Evolutionary conservation across 2,797 vertebrate species (phyloP), one percentile per base, ranked within the genome.

Genomic region (Enteromius afrohamiltoni): DNA sequence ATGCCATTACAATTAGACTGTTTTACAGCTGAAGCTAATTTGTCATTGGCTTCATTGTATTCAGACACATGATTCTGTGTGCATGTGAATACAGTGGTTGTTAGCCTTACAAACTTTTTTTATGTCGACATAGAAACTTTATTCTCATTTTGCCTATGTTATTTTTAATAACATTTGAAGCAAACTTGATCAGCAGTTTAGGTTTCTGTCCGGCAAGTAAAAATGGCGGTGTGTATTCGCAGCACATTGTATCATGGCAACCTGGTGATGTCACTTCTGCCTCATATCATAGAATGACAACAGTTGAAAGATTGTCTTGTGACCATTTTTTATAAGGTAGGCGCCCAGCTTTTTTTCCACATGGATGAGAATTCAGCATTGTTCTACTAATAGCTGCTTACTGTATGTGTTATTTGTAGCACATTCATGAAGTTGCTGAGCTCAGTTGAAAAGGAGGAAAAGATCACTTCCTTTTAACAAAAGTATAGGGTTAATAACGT

Each of bases 201-300:
- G 45, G 29, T 29, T 51, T 76, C 34, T 16, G 8, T 55, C 14
- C 4, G 21, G 6, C 71, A n/a, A 53, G 67, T 55, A 37, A 42
- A 69, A 34, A 73, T 37, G 34, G 26, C 34, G 49, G 42, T 85
- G 70, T 88, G 64, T 85, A 79, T 87, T 81, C 87, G 34, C 80
- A 60, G 69, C 26, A 6, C 34, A 37, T 19, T 6, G 65, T 82
- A 21, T 71, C 76, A 51, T 78, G 60, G 64, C 55, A 77, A 49
- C 77, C 4, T 26, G 11, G 21, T 85, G 77, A 79, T 68, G 51
- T 83, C 84, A 85, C 47, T 26, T 19, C 3, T 6, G 26, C 5
- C 47, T 73, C 71, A 45, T 10, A 78, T 42, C 75, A 34, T 19
- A 75, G 70, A 64, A 75, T 34, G 68, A 58, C 71, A 62, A 29